Conservation (phyloP, 2,797 vertebrate species). For the Artibeus jamaicensis region DNA sequence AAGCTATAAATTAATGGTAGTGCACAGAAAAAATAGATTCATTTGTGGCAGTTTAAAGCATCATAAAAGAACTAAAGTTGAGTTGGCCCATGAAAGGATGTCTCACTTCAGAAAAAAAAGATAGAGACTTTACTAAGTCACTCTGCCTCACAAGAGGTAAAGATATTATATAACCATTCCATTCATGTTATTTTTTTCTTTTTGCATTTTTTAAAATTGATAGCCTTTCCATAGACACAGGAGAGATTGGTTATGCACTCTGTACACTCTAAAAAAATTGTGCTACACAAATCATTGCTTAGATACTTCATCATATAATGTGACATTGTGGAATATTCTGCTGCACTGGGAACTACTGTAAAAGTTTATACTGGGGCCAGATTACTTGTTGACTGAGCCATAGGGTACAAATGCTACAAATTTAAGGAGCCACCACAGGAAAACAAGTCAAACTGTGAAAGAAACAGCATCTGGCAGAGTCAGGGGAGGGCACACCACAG, state of each 20-base stretch:
- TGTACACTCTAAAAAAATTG: conserved; percentile 85
- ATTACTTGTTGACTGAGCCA: conserved; percentile 65
- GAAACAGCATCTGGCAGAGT: neutral
- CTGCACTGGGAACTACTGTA: conserved; percentile 62
- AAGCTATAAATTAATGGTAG: neutral
- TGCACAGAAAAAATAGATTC: neutral
- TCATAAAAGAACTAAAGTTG: neutral
- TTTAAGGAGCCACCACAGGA: conserved; percentile 63
- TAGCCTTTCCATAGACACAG: conserved; percentile 85
- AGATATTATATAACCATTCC: neutral
- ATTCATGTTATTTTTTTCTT: neutral
- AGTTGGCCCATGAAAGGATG: neutral
- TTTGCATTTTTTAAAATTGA: conserved; percentile 63
- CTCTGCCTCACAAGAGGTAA: neutral
- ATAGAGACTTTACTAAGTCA: neutral
- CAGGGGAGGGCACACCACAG: fast-evolving
- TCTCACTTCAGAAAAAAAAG: neutral
- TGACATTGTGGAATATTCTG: conserved; percentile 69
- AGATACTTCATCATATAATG: conserved; percentile 81
- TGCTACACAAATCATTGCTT: conserved; percentile 86
- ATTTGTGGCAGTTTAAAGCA: neutral
- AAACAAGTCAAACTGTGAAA: neutral
- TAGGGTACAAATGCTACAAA: conserved; percentile 74
- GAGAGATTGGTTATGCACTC: conserved; percentile 86
- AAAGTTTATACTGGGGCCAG: conserved; percentile 63